Evolutionary conservation across 1,140 invertebrate genomes (phyloP).

Genomic region (Megalopta genalis): DNA sequence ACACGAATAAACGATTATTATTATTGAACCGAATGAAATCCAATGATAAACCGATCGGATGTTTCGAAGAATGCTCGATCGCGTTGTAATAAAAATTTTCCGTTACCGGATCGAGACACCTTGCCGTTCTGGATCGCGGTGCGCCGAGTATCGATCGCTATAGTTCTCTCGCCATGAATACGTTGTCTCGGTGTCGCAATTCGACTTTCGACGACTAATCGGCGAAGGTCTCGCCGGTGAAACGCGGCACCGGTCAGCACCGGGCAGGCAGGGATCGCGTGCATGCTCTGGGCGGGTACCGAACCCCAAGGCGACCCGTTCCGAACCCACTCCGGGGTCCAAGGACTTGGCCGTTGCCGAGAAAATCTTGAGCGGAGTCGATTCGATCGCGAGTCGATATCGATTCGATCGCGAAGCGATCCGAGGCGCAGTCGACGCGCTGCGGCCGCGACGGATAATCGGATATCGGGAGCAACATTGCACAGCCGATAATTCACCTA

Average conservation of each 20-base stretch:
- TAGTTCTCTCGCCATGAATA: background rate
- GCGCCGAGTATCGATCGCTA: no score
- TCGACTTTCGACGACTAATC: slow-evolving; percentile 37
- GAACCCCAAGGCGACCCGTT: slow-evolving; percentile 72
- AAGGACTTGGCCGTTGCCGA: slow-evolving; percentile 76
- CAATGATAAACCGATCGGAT: no score
- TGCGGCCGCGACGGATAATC: slow-evolving; percentile 53
- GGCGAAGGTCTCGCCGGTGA: slow-evolving; percentile 63
- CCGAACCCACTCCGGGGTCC: slow-evolving; percentile 67
- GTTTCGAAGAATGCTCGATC: no score
- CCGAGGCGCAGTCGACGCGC: slow-evolving; percentile 41
- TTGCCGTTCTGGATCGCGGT: no score
- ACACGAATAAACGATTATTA: no score
- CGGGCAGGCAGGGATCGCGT: slow-evolving; percentile 65
- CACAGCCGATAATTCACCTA: slow-evolving; percentile 30
- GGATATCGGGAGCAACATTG: slow-evolving; percentile 33
- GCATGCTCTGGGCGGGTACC: slow-evolving; percentile 74
- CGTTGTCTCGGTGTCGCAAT: slow-evolving; percentile 19
- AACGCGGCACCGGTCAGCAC: slow-evolving; percentile 65
- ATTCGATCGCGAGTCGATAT: no score
- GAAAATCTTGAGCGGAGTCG: slow-evolving; percentile 66
- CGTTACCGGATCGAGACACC: no score
- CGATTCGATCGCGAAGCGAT: no score
- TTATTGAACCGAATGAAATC: no score
- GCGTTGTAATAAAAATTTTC: no score